phyloP scores from a whole-genome alignment of 2,888 invertebrate genomes.

The Pasiphila rectangulata region DNA sequence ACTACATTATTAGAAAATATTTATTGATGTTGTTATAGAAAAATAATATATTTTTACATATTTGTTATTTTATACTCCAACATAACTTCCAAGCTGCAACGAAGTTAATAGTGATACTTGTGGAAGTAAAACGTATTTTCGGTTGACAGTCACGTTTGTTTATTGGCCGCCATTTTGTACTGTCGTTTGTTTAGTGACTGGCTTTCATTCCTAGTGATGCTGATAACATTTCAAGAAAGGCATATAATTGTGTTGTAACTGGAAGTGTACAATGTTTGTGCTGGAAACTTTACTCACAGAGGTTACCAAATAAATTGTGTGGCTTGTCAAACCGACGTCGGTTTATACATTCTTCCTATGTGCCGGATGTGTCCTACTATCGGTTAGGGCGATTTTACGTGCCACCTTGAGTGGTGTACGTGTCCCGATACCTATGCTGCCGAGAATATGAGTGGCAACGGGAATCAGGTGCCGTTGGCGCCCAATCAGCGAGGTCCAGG shows the following conservation, averaged over 20 bases:
- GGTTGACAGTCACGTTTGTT: slow-evolving; percentile 77
- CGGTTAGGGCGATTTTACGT: slow-evolving; percentile 78
- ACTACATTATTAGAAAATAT: slow-evolving; percentile 66
- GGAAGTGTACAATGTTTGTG: slow-evolving; percentile 75
- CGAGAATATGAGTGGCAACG: slow-evolving; percentile 84
- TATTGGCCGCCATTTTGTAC: slow-evolving; percentile 82
- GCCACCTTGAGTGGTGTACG: slow-evolving; percentile 83
- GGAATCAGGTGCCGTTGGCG: slow-evolving; percentile 83
- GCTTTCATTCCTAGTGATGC: slow-evolving; percentile 69
- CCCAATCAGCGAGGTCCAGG: slow-evolving; percentile 80
- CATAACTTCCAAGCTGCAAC: slow-evolving; percentile 36
- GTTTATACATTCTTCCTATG: slow-evolving; percentile 62
- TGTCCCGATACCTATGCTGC: slow-evolving; percentile 81
- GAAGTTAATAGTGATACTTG: slow-evolving; percentile 27
- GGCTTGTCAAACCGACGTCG: slow-evolving; percentile 74
- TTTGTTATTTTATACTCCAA: slow-evolving; percentile 62
- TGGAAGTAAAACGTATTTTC: slow-evolving; percentile 46
- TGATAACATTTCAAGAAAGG: slow-evolving; percentile 60
- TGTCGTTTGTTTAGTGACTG: slow-evolving; percentile 81
- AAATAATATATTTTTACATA: slow-evolving; percentile 67
- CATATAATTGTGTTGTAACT: slow-evolving; percentile 63
- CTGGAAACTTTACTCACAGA: slow-evolving; percentile 67
- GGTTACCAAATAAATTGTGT: slow-evolving; percentile 67
- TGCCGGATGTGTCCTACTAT: slow-evolving; percentile 81
- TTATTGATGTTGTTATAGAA: slow-evolving; percentile 59